Evolutionary conservation across 2,888 invertebrate species (phyloP).

Genomic region (Digitonthophagus gazella): DNA sequence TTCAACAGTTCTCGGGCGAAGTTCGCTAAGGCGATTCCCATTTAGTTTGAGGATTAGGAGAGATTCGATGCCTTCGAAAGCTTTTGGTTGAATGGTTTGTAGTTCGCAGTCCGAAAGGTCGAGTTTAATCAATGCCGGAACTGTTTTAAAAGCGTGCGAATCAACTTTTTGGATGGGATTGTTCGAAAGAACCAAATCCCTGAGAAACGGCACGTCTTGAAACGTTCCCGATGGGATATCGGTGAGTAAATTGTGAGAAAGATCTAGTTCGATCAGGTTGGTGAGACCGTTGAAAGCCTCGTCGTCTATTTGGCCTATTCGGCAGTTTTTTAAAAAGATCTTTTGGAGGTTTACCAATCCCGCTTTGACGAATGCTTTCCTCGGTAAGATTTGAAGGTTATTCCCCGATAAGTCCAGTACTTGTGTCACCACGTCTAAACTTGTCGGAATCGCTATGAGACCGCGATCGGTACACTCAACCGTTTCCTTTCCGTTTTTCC

Average conservation of each 20-base stretch:
- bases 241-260: constrained; percentile 80
- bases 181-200: constrained; percentile 76
- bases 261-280: constrained; percentile 85
- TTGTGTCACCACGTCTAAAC: constrained; percentile 85
- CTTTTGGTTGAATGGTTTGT: constrained; percentile 71
- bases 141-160: constrained; percentile 69
- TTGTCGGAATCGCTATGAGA: constrained; percentile 80
- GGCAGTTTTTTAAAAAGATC: constrained; percentile 79
- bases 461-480: constrained; percentile 85
- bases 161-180: constrained; percentile 82
- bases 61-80: constrained; percentile 74
- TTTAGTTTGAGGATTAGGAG: constrained; percentile 78
- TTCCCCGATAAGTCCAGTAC: constrained; percentile 88
- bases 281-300: constrained; percentile 83
- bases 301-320: constrained; percentile 81
- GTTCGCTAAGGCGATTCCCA: constrained; percentile 73
- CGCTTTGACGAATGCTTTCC: constrained; percentile 77
- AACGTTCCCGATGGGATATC: constrained; percentile 79
- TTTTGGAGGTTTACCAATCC: constrained; percentile 84
- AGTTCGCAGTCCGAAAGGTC: constrained; percentile 83
- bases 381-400: constrained; percentile 78
- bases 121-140: constrained; percentile 75
- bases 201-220: constrained; percentile 73
- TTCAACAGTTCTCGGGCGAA: constrained; percentile 71
- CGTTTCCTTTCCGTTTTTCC: constrained; percentile 92